Percentiles rank a stretch among this genome's conserved stretches.
phyloP scores from a whole-genome alignment of 2,888 invertebrate genomes.

The Pyrrhosoma nymphula region DNA sequence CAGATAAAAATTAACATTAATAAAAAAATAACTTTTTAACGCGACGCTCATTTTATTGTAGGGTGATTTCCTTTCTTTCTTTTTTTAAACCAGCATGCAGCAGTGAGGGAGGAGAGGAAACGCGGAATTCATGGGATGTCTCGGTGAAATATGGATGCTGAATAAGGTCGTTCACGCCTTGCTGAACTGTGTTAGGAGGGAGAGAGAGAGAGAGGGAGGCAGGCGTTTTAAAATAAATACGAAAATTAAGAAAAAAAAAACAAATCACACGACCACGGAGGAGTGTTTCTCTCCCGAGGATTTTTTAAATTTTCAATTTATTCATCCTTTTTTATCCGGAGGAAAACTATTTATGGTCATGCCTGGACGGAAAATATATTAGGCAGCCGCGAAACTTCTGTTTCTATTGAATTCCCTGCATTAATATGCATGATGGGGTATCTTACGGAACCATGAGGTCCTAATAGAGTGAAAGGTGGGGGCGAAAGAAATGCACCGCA shows the following conservation, averaged over 20 bases:
- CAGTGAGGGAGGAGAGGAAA: not conserved
- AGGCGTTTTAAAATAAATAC: not conserved
- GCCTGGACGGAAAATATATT: not conserved
- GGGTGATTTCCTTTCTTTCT: not conserved
- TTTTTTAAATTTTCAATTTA: not conserved
- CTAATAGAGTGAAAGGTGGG: not conserved
- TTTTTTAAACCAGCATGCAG: not conserved
- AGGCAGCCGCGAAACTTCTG: not conserved
- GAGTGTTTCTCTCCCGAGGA: not conserved
- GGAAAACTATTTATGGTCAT: conserved; percentile 6
- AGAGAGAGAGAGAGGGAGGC: not conserved
- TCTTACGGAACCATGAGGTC: not conserved
- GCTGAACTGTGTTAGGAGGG: conserved; percentile 2
- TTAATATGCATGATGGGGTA: not conserved
- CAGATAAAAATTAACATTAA: not conserved
- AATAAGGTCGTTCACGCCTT: conserved; percentile 22
- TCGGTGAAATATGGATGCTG: conserved; percentile 3
- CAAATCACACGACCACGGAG: not conserved
- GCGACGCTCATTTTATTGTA: not conserved
- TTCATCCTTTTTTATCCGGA: not conserved
- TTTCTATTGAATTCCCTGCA: not conserved
- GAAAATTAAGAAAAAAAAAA: not conserved
- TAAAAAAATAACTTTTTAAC: conserved; percentile 13
- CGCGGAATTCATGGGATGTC: conserved; percentile 18
- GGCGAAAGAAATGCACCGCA: not conserved